A percentile compares a stretch with the other conserved stretches of the same genome.
Conservation (phyloP, 1,140 invertebrate species). For the Solenopsis invicta region DNA sequence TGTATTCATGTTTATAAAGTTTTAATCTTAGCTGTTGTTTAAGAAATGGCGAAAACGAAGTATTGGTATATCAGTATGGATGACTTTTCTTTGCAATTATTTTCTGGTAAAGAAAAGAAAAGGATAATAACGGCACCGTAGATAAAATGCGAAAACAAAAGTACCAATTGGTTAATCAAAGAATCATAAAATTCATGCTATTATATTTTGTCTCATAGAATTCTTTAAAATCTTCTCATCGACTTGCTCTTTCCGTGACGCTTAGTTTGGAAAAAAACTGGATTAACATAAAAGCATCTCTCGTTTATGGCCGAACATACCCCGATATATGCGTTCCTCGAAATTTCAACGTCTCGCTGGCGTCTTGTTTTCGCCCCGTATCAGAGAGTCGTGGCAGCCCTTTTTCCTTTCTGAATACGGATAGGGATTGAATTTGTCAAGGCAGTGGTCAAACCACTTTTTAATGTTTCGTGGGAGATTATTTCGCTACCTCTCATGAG, state of each 20-base stretch:
- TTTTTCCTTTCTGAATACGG: conserved; percentile 45
- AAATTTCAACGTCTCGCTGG: conserved; percentile 56
- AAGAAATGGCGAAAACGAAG: too few relatives aligned
- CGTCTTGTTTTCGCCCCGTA: conserved; percentile 56
- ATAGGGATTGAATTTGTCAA: conserved; percentile 67
- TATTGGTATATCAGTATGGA: too few relatives aligned
- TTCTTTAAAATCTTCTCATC: conserved; percentile 31
- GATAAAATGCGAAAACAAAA: neutral
- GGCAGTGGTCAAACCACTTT: conserved; percentile 67
- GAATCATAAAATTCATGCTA: neutral
- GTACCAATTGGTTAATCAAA: neutral
- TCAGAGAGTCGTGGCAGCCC: conserved; percentile 51
- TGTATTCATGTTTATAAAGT: too few relatives aligned
- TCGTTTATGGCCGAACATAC: conserved; percentile 50
- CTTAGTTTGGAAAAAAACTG: conserved; percentile 51
- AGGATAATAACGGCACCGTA: neutral
- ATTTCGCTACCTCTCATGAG: conserved; percentile 67
- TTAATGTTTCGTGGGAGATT: conserved; percentile 67
- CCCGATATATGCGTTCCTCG: conserved; percentile 60
- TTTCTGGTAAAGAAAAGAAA: neutral
- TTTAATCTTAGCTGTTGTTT: too few relatives aligned
- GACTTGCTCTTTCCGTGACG: neutral
- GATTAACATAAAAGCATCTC: conserved; percentile 66
- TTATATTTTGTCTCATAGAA: conserved; percentile 15
- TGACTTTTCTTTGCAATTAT: too few relatives aligned